Conservation (phyloP, 2,888 invertebrate genomes). For the Eupeodes latifasciatus region DNA sequence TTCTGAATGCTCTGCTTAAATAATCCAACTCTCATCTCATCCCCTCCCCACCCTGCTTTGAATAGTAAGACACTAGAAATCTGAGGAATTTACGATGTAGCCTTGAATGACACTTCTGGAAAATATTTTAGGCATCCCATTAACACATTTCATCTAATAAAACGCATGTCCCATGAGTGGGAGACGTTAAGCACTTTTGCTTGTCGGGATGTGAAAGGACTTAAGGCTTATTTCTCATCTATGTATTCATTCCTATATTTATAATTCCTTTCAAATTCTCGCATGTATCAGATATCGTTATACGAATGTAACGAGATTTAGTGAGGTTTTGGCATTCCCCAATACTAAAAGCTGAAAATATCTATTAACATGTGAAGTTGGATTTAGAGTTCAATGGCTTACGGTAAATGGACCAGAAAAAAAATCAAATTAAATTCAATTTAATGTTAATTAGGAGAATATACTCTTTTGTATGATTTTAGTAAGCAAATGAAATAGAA, state of each 20-base stretch:
- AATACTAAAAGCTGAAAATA: conserved; percentile 86
- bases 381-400: conserved; percentile 85
- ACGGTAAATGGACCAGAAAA: conserved; percentile 35
- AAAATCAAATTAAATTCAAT: conserved; percentile 2
- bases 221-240: conserved; percentile 17
- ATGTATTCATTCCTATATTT: not conserved
- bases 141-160: conserved; percentile 95
- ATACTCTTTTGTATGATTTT: conserved; percentile 25
- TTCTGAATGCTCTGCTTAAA: not conserved
- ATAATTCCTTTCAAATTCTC: not conserved
- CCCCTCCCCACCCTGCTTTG: not conserved
- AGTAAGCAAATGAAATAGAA: conserved; percentile 82
- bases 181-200: conserved; percentile 86
- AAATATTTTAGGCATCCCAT: conserved; percentile 91
- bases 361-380: conserved; percentile 86
- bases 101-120: conserved; percentile 72
- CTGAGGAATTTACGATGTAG: conserved; percentile 78
- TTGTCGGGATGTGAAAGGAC: conserved; percentile 70
- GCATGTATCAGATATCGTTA: conserved; percentile 52
- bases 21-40: not conserved
- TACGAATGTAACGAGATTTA: conserved; percentile 51
- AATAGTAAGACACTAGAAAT: conserved; percentile 77
- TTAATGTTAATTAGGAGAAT: conserved; percentile 35
- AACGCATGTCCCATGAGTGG: conserved; percentile 95
- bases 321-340: conserved; percentile 78